These are phyloP conservation scores for Eubucco bourcierii DNA, from an alignment of 2,113 vertebrate genomes.

Conservation along the genomic window DNA sequence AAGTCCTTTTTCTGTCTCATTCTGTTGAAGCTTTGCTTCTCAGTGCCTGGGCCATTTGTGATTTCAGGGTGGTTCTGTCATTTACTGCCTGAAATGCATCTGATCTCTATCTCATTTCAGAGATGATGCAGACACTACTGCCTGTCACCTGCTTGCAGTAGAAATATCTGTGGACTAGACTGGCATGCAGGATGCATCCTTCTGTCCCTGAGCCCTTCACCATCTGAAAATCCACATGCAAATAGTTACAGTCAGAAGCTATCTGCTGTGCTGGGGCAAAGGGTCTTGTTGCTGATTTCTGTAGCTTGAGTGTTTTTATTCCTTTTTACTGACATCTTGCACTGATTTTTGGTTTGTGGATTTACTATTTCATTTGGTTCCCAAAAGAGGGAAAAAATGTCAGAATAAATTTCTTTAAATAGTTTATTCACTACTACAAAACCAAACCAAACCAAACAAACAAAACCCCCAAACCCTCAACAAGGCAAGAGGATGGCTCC, in stretches of 20 bases:
- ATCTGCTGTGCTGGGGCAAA: rapidly evolving
- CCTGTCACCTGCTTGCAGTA: neutral
- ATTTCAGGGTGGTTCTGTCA: conserved; percentile 18
- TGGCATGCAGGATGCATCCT: neutral
- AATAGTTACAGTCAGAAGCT: neutral
- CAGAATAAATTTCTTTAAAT: neutral
- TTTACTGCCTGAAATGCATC: neutral
- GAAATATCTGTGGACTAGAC: neutral
- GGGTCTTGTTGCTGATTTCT: rapidly evolving
- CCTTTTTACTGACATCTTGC: neutral
- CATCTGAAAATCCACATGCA: neutral
- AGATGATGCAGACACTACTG: neutral
- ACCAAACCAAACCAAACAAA: neutral
- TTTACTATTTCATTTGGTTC: neutral
- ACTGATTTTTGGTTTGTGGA: neutral
- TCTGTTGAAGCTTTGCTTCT: neutral
- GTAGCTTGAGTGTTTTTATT: neutral
- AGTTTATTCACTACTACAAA: rapidly evolving
- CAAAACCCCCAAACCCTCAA: neutral
- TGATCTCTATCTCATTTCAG: neutral
- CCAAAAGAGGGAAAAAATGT: neutral
- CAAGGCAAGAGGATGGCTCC: neutral
- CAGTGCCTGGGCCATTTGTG: neutral
- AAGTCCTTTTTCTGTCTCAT: neutral
- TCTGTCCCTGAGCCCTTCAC: neutral